Evolutionary conservation across 2,888 invertebrate species (phyloP).

Genomic region (Drosophila histrio): DNA sequence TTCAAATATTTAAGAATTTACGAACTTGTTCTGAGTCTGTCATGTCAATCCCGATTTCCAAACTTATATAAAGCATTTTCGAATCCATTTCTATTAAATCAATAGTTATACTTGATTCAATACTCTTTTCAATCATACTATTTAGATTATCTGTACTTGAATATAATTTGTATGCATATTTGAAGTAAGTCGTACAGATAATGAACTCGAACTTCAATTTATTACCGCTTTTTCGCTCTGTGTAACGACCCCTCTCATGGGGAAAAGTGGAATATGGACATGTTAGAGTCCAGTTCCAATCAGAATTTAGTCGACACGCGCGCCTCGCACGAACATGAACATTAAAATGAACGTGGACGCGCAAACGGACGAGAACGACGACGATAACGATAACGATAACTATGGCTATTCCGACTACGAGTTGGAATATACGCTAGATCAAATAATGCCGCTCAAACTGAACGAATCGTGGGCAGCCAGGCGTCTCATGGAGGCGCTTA

Average conservation of each 20-base stretch:
- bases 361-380: conserved; percentile 38
- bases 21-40: no score
- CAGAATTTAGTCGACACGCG: conserved; percentile 61
- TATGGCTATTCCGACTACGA: conserved; percentile 22
- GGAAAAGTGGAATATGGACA: conserved; percentile 40
- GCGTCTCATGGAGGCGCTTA: conserved; percentile 85
- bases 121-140: no score
- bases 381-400: conserved; percentile 14
- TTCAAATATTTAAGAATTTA: no score
- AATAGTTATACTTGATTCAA: no score
- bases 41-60: no score
- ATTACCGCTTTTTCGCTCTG: neutral
- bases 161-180: no score
- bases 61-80: no score
- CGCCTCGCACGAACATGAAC: conserved; percentile 37
- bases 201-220: conserved; percentile 22
- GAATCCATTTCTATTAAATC: no score
- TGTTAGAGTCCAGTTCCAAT: conserved; percentile 57
- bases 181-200: no score
- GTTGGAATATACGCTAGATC: conserved; percentile 43
- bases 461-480: conserved; percentile 87
- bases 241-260: neutral
- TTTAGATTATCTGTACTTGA: no score
- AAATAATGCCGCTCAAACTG: conserved; percentile 84
- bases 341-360: no score